Base-by-base conservation (phyloP, 2,888 invertebrate species). In the Trachelus tabidus region DNA sequence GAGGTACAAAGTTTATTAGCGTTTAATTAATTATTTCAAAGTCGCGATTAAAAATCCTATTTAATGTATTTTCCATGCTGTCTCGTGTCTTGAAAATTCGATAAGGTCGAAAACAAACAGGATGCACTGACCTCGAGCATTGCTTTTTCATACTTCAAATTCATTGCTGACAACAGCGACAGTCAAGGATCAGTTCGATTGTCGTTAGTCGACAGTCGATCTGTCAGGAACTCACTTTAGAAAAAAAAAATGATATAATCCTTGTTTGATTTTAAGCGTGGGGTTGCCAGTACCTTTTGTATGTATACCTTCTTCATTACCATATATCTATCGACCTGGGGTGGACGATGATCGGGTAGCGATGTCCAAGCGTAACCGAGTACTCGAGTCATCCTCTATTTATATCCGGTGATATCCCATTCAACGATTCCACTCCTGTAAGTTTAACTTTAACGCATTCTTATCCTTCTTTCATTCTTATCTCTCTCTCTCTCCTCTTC, bases 381-480 rank as follows among this genome's bases (percentile, higher is more conserved):
- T n/a, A 11, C 73, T 33, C 85, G 84, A 88, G 89, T 89, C 89
- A 89, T 87, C 86, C 79, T 86, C 89, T 89, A 89, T 89, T 89
- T 87, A 88, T 89, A 89, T 80, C 81, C 83, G 82, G 83, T 88
- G 85, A 89, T 88, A 87, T 86, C 86, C 86, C 85, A 85, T 86
- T 85, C 84, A 85, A 84, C 84, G 82, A 82, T 85, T 85, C 85
- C 81, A 75, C 69, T 56, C 56, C 56, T 23, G 56, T 56, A 23
- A 56, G 56, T 23, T 23, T 23, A 23, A 23, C 23, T 56, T 56
- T 9, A 15, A 56, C 23, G 23, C 2, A 56, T 56, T 56, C 56
- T 56, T 56, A 56, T 56, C 56, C 56, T 56, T 9, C 56, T 9
- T 23, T 23, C 56, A 6, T 56, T 56, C 15, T 23, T 9, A n/a